Conservation (phyloP, 2,797 vertebrate species). For the Lindbergichthys nudifrons region DNA sequence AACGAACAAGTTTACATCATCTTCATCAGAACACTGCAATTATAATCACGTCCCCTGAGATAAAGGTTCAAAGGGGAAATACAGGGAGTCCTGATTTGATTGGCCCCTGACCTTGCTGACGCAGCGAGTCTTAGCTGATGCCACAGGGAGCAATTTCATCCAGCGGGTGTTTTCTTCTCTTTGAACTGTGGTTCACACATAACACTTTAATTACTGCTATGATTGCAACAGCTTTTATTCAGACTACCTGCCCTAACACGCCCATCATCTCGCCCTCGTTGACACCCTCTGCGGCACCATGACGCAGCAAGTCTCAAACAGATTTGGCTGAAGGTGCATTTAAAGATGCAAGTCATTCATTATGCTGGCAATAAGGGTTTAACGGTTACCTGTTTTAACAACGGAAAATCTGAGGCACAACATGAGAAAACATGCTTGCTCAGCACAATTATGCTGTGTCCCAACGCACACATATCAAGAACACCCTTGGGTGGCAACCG, state of each 20-base stretch:
- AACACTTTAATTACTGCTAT: constrained; percentile 63
- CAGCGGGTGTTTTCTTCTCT: constrained; percentile 56
- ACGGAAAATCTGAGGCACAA: constrained; percentile 78
- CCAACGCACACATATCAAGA: constrained; percentile 23
- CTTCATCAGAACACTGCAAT: constrained; percentile 6
- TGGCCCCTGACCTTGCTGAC: constrained; percentile 42
- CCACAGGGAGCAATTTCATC: constrained; percentile 41
- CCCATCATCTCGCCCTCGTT: constrained; percentile 34
- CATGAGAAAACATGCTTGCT: constrained; percentile 68
- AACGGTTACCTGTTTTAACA: constrained; percentile 70
- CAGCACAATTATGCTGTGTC: constrained; percentile 65
- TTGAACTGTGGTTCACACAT: constrained; percentile 47
- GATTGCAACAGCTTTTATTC: constrained; percentile 31
- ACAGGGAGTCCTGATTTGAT: constrained; percentile 39
- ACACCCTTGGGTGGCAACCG: constrained; percentile 59
- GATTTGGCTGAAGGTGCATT: constrained; percentile 64
- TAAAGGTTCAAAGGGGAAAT: constrained; percentile 42
- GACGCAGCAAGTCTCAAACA: constrained; percentile 69
- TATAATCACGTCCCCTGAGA: constrained; percentile 20
- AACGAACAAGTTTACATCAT: not conserved
- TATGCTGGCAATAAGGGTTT: constrained; percentile 64
- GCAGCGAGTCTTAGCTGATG: constrained; percentile 18
- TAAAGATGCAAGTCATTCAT: constrained; percentile 49
- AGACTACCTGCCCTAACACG: constrained; percentile 24
- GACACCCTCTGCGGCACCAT: constrained; percentile 48